phyloP scores from a whole-genome alignment of 1,140 invertebrate species.

The Rhagoletis pomonella region DNA sequence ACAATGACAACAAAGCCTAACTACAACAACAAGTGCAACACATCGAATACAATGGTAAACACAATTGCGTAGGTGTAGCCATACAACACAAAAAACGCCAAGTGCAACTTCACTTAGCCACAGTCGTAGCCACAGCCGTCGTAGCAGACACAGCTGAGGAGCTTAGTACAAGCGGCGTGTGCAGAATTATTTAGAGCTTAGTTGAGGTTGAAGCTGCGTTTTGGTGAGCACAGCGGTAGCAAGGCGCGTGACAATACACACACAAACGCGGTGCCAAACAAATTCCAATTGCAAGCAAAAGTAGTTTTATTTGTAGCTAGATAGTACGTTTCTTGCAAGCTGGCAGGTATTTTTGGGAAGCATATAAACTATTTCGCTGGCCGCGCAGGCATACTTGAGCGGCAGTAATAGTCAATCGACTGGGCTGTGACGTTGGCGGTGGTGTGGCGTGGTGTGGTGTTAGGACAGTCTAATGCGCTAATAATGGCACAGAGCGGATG shows the following conservation, averaged over 20 bases:
- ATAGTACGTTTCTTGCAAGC: not conserved
- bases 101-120: constrained; percentile 46
- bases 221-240: constrained; percentile 1
- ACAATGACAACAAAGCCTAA: constrained; percentile 52
- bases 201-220: not conserved
- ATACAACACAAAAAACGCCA: constrained; percentile 7
- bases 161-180: not conserved
- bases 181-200: not conserved
- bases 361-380: not conserved
- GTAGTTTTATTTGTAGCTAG: not conserved
- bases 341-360: not conserved
- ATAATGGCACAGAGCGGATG: not conserved
- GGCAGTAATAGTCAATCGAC: not conserved
- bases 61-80: constrained; percentile 48
- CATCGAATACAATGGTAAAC: constrained; percentile 3
- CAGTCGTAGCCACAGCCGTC: not conserved
- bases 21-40: constrained; percentile 21
- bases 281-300: constrained; percentile 16
- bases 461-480: not conserved
- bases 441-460: not conserved
- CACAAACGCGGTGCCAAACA: not conserved
- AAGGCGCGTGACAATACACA: not conserved
- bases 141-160: not conserved
- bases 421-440: not conserved
- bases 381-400: not conserved